These are phyloP conservation scores for Axinella damicornis DNA, from an alignment of 37 sponge, comb jelly and placozoan species.

Conservation along the genomic window DNA sequence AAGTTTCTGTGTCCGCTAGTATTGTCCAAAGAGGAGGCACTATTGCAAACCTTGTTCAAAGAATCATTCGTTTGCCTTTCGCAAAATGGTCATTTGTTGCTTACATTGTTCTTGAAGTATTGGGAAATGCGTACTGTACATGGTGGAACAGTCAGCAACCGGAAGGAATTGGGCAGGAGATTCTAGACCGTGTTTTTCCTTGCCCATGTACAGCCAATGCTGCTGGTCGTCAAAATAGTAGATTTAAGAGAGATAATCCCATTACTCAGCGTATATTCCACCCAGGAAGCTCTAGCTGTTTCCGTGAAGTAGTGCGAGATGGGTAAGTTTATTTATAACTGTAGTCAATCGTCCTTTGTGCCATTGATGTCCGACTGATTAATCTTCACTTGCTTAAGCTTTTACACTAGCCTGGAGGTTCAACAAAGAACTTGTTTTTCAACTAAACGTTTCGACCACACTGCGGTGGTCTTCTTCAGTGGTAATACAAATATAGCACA, in stretches of 20 bases:
- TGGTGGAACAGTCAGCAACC: not conserved
- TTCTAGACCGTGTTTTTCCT: not conserved
- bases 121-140: not conserved
- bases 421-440: too few species aligned
- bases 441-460: too few species aligned
- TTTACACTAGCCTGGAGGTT: too few species aligned
- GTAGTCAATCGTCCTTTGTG: too few species aligned
- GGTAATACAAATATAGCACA: too few species aligned
- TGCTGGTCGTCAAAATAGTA: not conserved
- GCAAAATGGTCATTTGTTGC: constrained; percentile 16
- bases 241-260: not conserved
- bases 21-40: not conserved
- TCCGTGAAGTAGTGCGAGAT: constrained; percentile 15
- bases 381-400: too few species aligned
- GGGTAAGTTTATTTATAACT: too few species aligned
- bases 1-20: not conserved
- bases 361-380: too few species aligned
- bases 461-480: too few species aligned
- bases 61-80: not conserved
- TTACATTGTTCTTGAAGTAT: not conserved
- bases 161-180: not conserved
- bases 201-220: constrained; percentile 30
- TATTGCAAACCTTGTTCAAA: not conserved
- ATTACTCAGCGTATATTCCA: constrained; percentile 1
- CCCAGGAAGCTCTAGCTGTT: constrained; percentile 15